Conservation (phyloP, 2,888 invertebrate genomes). For the Rotaria socialis region DNA sequence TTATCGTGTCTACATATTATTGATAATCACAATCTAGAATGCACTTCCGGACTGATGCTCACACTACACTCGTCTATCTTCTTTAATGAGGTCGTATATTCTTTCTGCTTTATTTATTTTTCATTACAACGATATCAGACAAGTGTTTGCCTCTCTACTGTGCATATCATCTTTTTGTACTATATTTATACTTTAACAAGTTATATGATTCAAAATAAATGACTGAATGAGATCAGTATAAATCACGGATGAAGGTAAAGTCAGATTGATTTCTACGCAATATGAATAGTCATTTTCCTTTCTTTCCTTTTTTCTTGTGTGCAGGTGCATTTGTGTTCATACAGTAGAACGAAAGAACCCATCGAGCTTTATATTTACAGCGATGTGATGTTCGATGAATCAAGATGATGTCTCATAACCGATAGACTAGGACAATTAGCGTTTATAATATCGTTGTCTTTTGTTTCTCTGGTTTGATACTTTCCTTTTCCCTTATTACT, state of each 20-base stretch:
- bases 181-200: too few species aligned
- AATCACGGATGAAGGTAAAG: neutral
- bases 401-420: neutral
- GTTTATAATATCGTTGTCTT: neutral
- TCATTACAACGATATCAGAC: neutral
- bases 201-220: neutral
- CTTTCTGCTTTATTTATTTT: neutral
- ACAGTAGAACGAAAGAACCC: neutral
- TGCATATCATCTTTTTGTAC: too few species aligned
- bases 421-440: neutral
- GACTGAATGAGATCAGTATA: neutral
- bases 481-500: neutral
- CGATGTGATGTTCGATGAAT: too few species aligned
- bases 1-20: conserved; percentile 21
- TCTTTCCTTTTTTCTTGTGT: neutral
- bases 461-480: neutral
- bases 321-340: neutral
- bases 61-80: neutral
- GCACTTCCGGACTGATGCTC: conserved; percentile 3
- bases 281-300: neutral
- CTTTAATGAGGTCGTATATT: neutral
- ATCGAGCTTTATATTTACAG: neutral
- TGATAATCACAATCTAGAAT: conserved; percentile 1
- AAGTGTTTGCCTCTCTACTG: neutral
- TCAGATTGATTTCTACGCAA: neutral